These are phyloP conservation scores for Siderastrea siderea DNA, from an alignment of 92 coral and sea anemone species.

Conservation along the genomic window DNA sequence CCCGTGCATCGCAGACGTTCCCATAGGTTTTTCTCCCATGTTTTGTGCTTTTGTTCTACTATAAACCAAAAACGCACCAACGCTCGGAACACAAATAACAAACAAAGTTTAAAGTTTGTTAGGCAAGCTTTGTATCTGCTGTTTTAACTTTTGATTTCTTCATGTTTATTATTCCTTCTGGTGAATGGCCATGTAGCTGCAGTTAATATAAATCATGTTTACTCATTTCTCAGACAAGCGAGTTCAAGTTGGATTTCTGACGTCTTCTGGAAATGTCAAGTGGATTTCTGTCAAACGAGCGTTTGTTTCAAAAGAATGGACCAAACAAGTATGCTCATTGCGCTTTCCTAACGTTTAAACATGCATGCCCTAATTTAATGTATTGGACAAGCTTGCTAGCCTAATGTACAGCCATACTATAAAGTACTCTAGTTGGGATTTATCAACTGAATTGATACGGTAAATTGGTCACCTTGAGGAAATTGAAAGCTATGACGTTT, in stretches of 20 bases:
- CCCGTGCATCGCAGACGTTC: too few species aligned
- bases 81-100: too few species aligned
- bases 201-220: neutral
- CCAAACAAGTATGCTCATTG: slow-evolving; percentile 1
- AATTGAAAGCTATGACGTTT: too few species aligned
- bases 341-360: neutral
- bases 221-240: neutral
- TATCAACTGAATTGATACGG: too few species aligned
- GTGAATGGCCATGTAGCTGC: neutral
- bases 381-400: too few species aligned
- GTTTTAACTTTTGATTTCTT: neutral
- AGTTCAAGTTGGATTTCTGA: slow-evolving; percentile 46
- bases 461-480: too few species aligned
- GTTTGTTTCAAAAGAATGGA: slow-evolving; percentile 41
- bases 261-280: slow-evolving; percentile 17
- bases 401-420: too few species aligned
- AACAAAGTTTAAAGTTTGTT: too few species aligned
- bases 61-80: too few species aligned
- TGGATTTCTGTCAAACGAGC: slow-evolving; percentile 54
- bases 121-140: neutral
- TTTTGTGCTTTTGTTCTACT: too few species aligned
- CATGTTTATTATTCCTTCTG: neutral
- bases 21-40: too few species aligned
- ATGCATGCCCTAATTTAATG: neutral
- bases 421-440: too few species aligned